Evolutionary conservation across 2,113 vertebrate species (phyloP), one percentile per base, ranked within the genome.

Genomic region (Haemorhous mexicanus): DNA sequence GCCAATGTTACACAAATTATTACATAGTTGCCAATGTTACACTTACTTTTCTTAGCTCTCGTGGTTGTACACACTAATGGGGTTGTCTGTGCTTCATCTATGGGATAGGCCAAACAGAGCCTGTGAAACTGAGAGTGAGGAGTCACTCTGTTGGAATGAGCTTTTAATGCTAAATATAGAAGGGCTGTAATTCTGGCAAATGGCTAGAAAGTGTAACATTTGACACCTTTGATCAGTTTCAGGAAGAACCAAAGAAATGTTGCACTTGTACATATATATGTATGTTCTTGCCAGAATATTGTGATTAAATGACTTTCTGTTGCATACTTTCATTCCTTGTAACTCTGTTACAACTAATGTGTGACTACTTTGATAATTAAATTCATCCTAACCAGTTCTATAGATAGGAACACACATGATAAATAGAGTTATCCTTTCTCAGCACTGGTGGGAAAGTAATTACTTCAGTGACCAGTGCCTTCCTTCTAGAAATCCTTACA

Each of bases 121-220:
- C 62, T 26, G 49, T 93, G 75, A 43, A 85, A 74, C 43, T 17
- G 63, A 52, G 80, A 62, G 27, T 58, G 87, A 69, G 70, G 63
- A 76, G 63, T 94, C 92, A 58, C 46, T 76, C 55, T 30, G 28
- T 14, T 85, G 78, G 70, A 91, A 94, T 87, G 89, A 93, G n/a
- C 35, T 55, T 41, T 80, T 63, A 44, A 1, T 67, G 62, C 89
- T 95, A 93, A 85, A 74, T 83, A 80, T 59, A 94, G 87, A 68
- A 88, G 50, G 30, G 24, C 78, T 94, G 50, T 74, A 87, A 59
- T 85, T 53, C 59, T 90, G 67, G 33, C 72, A 77, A 50, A 55
- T 47, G 59, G 59, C 75, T 77, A 46, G 23, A 59, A 94, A 74
- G 43, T 10, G 6, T 43, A 58, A 49, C 7, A 2, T 53, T 82